Percentiles rank a stretch among this genome's conserved stretches.
phyloP scores from a whole-genome alignment of 2,113 vertebrate species.

The Xiphophorus couchianus region DNA sequence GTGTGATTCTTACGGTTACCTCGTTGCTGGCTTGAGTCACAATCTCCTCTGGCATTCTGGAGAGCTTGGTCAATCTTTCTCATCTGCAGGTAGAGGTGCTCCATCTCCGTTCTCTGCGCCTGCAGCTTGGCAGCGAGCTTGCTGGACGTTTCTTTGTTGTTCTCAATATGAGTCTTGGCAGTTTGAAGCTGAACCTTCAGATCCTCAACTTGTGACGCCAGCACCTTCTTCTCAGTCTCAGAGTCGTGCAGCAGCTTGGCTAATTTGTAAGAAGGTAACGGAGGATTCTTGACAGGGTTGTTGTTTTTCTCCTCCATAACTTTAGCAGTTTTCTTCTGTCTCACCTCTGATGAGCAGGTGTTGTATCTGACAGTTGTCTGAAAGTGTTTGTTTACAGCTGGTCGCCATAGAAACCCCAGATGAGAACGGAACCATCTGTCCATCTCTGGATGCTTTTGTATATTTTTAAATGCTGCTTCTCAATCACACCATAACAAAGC shows the following conservation, averaged over 20 bases:
- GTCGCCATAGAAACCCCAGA: not conserved
- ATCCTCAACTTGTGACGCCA: not conserved
- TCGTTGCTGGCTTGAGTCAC: not conserved
- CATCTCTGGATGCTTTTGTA: not conserved
- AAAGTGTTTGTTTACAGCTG: not conserved
- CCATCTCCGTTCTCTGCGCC: not conserved
- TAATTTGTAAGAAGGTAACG: not conserved
- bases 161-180: not conserved
- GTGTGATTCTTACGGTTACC: not conserved
- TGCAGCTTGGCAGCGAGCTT: not conserved
- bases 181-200: slow-evolving; percentile 1
- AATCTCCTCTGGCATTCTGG: not conserved
- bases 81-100: not conserved
- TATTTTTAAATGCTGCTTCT: not conserved
- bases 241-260: not conserved
- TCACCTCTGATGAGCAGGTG: not conserved
- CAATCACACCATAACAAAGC: not conserved
- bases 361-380: not conserved
- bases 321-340: not conserved
- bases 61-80: not conserved
- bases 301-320: not conserved
- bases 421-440: not conserved
- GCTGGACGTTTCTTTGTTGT: not conserved
- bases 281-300: not conserved
- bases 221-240: not conserved